Base-by-base conservation (phyloP, 2,797 vertebrate species). In the Alcedo atthis region DNA sequence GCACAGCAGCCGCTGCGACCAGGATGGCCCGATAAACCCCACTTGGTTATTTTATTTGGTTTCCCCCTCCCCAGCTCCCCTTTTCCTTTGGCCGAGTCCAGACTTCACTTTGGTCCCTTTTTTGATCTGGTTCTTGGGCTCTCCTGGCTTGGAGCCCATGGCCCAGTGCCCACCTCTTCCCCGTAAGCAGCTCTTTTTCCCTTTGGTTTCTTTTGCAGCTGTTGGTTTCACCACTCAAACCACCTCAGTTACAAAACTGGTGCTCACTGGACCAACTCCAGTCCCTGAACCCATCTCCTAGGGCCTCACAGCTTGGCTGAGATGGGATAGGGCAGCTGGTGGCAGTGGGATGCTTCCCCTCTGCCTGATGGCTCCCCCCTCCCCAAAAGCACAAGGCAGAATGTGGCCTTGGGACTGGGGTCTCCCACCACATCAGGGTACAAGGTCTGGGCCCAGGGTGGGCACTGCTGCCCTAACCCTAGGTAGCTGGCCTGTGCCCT, bases 191-290 rank as follows among this genome's bases (percentile, higher is more conserved):
- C 53, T 59, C 49, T 45, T 40, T 85, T 93, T 71, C 78, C 67
- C 54, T 84, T 71, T 40, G 61, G 53, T 77, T 93, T 91, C 70
- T 75, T 87, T 95, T 89, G 81, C 70, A 90, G 85, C 90, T 83
- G 46, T 93, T 75, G 59, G 57, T 93, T 86, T 68, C 79, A 85
- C 90, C 53, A 76, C 71, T 85, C 90, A 88, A 45, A 85, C 81
- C 81, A 93, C 92, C 91, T 96, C 93, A 77, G 87, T 95, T 33
- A 92, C 7, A 3, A 92, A 92, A 94, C 92, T 95, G 96, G 96
- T 97, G 96, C 96, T 97, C 59, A 94, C 95, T 97, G 96, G 95
- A 97, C 7, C 2, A 94, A 68, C 78, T 97, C 96, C 94, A 94
- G 93, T 94, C 83, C 92, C 92, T 79, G 79, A 93, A 79, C 75